Conservation (phyloP, 2,113 vertebrate species). For the Xiphophorus hellerii region DNA sequence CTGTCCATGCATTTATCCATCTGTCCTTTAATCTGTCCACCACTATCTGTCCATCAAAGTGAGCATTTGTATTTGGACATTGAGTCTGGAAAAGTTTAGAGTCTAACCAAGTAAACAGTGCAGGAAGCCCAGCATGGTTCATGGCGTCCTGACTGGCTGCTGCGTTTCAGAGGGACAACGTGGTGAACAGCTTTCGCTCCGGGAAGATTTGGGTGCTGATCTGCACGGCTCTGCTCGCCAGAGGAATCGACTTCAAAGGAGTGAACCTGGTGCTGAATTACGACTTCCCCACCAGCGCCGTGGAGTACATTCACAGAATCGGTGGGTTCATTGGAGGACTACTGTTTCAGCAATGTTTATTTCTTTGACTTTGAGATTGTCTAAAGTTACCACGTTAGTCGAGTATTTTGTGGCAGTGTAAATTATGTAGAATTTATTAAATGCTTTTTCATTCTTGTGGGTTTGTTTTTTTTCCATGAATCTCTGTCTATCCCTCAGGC, state of each 20-base stretch:
- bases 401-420: background rate
- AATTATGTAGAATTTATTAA: too few relatives aligned
- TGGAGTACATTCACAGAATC: conserved; percentile 97
- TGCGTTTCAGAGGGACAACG: conserved; percentile 88
- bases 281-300: conserved; percentile 92
- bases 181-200: conserved; percentile 90
- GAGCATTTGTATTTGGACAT: background rate
- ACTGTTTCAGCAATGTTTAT: background rate
- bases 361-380: background rate
- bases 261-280: conserved; percentile 96
- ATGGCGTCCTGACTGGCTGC: background rate
- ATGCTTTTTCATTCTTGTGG: too few relatives aligned
- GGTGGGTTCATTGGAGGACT: conserved; percentile 74
- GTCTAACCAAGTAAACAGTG: background rate
- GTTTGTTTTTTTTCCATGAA: too few relatives aligned
- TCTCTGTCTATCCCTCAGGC: conserved; percentile 74
- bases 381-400: background rate
- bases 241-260: conserved; percentile 98
- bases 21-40: too few relatives aligned
- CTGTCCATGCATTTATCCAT: too few relatives aligned
- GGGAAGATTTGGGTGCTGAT: conserved; percentile 98
- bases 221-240: conserved; percentile 92
- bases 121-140: background rate
- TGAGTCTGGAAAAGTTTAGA: background rate
- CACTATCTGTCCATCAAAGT: too few relatives aligned